phyloP scores from a whole-genome alignment of 2,888 invertebrate genomes.

The Ptilodon capucinus region DNA sequence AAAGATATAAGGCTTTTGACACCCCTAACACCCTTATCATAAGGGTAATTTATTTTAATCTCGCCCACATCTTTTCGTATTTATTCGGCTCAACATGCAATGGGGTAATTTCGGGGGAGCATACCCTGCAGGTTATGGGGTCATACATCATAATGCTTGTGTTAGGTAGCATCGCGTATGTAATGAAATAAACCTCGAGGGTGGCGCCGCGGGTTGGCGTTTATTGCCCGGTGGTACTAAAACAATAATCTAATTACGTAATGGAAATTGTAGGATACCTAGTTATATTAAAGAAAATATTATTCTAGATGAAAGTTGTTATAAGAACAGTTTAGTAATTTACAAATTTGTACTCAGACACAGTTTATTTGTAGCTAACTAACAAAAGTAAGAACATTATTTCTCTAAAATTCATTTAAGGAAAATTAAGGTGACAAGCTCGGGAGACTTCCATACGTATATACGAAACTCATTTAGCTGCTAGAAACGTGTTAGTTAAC shows the following conservation, averaged over 20 bases:
- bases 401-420: too few species aligned
- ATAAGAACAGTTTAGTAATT: too few species aligned
- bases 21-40: not conserved
- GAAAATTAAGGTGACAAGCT: too few species aligned
- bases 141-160: conserved; percentile 20
- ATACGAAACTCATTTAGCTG: too few species aligned
- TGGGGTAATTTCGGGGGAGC: conserved; percentile 15
- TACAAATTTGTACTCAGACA: too few species aligned
- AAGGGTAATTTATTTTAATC: conserved; percentile 1
- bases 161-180: conserved; percentile 16
- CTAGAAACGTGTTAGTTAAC: too few species aligned
- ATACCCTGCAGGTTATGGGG: conserved; percentile 15
- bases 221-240: conserved; percentile 5
- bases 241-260: not conserved
- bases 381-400: too few species aligned
- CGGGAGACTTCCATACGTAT: too few species aligned
- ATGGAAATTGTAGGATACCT: not conserved
- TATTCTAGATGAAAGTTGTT: too few species aligned
- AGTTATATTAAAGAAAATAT: not conserved
- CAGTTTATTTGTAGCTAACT: too few species aligned
- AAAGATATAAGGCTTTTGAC: not conserved
- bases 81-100: conserved; percentile 18
- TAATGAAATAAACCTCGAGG: conserved; percentile 20
- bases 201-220: conserved; percentile 12
- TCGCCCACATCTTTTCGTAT: conserved; percentile 1